Percentiles rank a stretch among this genome's conserved stretches.
Conservation (phyloP, 2,113 vertebrate species). For the Halichoeres trimaculatus region DNA sequence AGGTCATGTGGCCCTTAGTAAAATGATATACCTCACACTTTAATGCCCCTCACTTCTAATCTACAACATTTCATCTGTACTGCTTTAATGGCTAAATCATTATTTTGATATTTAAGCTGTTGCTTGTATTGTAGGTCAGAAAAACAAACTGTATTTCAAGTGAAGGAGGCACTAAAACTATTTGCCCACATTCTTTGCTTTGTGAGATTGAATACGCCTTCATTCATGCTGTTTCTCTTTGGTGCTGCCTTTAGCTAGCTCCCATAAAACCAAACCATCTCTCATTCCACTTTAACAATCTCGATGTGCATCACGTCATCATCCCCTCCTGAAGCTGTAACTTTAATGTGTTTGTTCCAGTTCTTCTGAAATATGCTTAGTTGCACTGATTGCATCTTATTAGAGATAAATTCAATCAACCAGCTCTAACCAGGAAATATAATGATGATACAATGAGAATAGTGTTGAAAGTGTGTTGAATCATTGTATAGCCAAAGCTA, state of each 20-base stretch:
- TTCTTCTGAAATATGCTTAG: neutral
- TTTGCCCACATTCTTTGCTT: conserved; percentile 45
- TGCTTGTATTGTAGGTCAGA: conserved; percentile 1
- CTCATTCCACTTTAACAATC: conserved; percentile 28
- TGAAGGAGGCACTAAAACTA: conserved; percentile 5
- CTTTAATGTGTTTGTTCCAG: conserved; percentile 10
- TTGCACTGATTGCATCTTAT: conserved; percentile 11
- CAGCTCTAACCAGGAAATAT: conserved; percentile 27
- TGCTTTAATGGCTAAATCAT: neutral
- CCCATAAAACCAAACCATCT: conserved; percentile 44
- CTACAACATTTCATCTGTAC: neutral
- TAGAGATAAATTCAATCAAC: conserved; percentile 28
- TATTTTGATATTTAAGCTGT: neutral
- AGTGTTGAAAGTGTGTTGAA: neutral
- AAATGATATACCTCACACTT: conserved; percentile 6
- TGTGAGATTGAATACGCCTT: conserved; percentile 16
- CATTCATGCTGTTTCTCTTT: conserved; percentile 39
- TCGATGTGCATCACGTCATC: conserved; percentile 39
- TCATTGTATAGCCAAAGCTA: conserved; percentile 26
- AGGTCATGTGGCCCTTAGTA: conserved; percentile 2
- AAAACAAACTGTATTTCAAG: neutral
- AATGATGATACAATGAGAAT: conserved; percentile 16
- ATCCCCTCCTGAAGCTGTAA: conserved; percentile 28
- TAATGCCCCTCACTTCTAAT: neutral
- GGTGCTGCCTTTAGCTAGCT: conserved; percentile 26